phyloP scores from a whole-genome alignment of 2,113 vertebrate genomes.

The Gnathonemus longibarbis region DNA sequence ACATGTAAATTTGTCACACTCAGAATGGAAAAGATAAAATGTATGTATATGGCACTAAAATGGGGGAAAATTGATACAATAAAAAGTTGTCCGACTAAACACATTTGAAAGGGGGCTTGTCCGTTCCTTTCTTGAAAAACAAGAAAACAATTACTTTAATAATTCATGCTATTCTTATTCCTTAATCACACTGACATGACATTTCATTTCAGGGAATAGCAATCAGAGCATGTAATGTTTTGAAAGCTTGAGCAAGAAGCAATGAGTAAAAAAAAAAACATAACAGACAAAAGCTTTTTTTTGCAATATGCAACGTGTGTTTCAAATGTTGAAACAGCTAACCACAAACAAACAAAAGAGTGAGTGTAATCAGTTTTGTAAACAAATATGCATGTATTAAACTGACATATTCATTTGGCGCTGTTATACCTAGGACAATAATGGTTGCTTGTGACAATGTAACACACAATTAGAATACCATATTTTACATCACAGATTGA shows the following conservation, averaged over 20 bases:
- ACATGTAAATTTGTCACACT: background rate
- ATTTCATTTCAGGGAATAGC: background rate
- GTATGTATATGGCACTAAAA: background rate
- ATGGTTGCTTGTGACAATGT: background rate
- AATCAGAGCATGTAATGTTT: background rate
- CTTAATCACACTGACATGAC: background rate
- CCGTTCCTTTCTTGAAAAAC: background rate
- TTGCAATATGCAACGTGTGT: background rate
- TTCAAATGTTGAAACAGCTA: background rate
- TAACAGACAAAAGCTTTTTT: background rate
- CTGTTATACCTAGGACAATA: background rate
- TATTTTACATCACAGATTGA: background rate
- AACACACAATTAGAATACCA: background rate
- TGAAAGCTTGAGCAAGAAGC: background rate
- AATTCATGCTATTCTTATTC: background rate
- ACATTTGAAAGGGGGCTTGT: background rate
- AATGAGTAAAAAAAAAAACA: background rate
- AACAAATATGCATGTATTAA: background rate
- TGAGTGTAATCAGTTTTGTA: background rate
- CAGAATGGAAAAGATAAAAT: background rate
- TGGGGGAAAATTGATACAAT: background rate
- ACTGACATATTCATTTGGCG: background rate
- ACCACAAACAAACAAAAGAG: background rate
- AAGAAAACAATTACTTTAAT: background rate
- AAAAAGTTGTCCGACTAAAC: background rate